A percentile compares a stretch with the other conserved stretches of the same genome.
Evolutionary conservation across 2,888 invertebrate species (phyloP).

Genomic region (Harmothoe impar): DNA sequence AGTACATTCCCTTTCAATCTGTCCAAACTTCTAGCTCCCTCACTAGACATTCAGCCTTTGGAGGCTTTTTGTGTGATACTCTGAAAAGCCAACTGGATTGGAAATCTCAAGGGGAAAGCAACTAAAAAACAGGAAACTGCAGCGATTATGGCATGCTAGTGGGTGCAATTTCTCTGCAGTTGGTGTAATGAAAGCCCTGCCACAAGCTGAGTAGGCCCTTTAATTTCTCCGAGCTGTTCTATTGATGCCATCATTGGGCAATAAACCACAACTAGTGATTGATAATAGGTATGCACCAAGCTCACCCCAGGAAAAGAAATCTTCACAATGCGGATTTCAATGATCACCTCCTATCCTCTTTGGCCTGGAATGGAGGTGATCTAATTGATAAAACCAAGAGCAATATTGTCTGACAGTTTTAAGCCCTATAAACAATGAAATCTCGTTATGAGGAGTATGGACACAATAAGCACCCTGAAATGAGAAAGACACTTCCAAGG

Average conservation of each 20-base stretch:
- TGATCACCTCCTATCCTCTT: too few relatives aligned
- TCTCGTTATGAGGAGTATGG: too few relatives aligned
- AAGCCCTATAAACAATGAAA: too few relatives aligned
- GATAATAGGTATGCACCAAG: background rate
- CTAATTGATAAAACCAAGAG: too few relatives aligned
- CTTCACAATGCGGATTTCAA: background rate
- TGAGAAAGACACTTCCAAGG: too few relatives aligned
- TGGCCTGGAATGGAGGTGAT: too few relatives aligned
- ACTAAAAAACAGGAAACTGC: background rate
- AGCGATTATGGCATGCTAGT: background rate
- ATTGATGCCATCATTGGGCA: background rate
- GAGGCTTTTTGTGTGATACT: constrained; percentile 7
- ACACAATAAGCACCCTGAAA: too few relatives aligned
- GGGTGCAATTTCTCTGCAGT: constrained; percentile 2
- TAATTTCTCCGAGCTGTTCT: background rate
- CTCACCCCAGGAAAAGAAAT: background rate
- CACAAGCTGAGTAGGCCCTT: background rate
- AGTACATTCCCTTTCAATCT: background rate
- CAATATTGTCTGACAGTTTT: too few relatives aligned
- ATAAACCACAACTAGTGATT: background rate
- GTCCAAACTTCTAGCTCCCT: background rate
- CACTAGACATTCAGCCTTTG: background rate
- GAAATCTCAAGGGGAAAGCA: background rate
- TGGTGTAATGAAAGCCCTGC: constrained; percentile 8
- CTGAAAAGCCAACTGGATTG: constrained; percentile 2